A percentile compares a stretch with the other conserved stretches of the same genome.
These are phyloP conservation scores for Spatula versicolor DNA, from an alignment of 2,797 vertebrate species.

Conservation along the genomic window DNA sequence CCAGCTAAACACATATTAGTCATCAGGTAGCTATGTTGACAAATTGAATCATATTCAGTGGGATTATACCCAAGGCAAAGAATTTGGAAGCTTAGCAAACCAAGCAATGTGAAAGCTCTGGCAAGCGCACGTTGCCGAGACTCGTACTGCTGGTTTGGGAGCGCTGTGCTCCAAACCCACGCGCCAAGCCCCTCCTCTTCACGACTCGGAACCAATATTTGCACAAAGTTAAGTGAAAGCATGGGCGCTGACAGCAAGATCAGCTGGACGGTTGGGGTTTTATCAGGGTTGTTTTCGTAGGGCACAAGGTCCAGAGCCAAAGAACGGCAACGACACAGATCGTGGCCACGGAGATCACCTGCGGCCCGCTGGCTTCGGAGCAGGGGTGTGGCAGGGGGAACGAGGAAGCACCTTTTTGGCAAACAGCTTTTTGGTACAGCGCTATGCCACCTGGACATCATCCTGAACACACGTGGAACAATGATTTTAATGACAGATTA, in stretches of 20 bases:
- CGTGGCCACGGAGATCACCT: accelerated
- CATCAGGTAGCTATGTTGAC: neutral
- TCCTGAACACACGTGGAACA: neutral
- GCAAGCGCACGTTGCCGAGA: neutral
- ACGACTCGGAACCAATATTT: neutral
- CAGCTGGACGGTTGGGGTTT: neutral
- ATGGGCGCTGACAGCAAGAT: neutral
- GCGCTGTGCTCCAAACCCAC: neutral
- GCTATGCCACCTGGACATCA: neutral
- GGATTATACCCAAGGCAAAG: neutral
- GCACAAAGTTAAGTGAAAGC: neutral
- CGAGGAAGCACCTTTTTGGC: neutral
- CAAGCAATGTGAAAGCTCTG: neutral
- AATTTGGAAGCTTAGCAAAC: neutral
- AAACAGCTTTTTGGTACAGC: neutral
- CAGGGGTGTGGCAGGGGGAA: accelerated
- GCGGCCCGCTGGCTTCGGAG: neutral
- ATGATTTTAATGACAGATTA: neutral
- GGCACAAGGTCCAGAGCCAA: too few relatives aligned
- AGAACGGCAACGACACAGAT: accelerated
- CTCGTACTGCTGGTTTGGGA: neutral
- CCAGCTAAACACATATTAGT: neutral
- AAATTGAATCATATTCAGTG: neutral
- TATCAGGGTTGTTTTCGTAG: neutral
- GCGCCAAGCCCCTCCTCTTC: neutral